Conservation (phyloP, 2,888 invertebrate genomes). For the Sipunculus nudus region DNA sequence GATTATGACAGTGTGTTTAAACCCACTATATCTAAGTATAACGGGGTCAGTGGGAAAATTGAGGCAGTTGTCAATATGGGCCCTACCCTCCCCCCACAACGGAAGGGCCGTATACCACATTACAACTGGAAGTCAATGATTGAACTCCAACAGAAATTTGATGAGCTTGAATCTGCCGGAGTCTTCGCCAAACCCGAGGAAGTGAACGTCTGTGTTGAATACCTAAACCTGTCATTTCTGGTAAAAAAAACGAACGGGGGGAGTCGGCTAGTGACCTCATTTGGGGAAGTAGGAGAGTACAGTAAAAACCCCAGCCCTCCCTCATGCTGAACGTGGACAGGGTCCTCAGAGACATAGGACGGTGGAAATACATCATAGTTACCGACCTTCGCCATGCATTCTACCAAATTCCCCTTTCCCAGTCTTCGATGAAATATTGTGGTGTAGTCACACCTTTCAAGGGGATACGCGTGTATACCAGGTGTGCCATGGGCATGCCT, state of each 20-base stretch:
- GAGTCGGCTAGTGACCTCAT: slow-evolving; percentile 8
- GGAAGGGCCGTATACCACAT: slow-evolving; percentile 10
- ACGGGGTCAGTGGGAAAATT: slow-evolving; percentile 7
- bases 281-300: slow-evolving; percentile 11
- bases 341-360: slow-evolving; percentile 29
- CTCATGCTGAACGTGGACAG: slow-evolving; percentile 22
- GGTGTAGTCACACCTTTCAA: slow-evolving; percentile 42
- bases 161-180: slow-evolving; percentile 8
- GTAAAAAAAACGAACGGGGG: slow-evolving; percentile 7
- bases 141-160: slow-evolving; percentile 7
- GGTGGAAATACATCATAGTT: slow-evolving; percentile 39
- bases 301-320: too few relatives aligned
- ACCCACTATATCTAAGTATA: background rate
- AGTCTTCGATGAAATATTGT: slow-evolving; percentile 42
- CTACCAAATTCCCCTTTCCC: slow-evolving; percentile 40
- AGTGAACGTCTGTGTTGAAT: background rate
- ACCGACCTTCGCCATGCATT: slow-evolving; percentile 39
- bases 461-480: slow-evolving; percentile 38
- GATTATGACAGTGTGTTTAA: slow-evolving; percentile 10
- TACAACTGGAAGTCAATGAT: background rate
- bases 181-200: slow-evolving; percentile 17
- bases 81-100: slow-evolving; percentile 11
- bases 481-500: slow-evolving; percentile 47
- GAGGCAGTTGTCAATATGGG: slow-evolving; percentile 13
- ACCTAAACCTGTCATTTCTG: slow-evolving; percentile 12